Base-by-base conservation (phyloP, 2,113 vertebrate genomes). In the Anhinga rufa region DNA sequence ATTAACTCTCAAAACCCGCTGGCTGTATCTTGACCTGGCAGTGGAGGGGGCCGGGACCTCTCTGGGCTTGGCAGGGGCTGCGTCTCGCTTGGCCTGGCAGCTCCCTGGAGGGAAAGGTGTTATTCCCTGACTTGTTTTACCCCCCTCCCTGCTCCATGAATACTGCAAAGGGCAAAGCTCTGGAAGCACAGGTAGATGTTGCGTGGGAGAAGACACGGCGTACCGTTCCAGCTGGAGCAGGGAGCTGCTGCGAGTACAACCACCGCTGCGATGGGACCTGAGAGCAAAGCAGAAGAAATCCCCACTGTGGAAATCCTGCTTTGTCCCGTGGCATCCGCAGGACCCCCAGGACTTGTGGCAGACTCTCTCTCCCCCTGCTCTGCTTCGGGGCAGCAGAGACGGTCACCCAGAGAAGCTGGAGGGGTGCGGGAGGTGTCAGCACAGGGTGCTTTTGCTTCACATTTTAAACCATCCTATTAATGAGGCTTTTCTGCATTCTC, bases 1-100 rank as follows among this genome's bases (percentile, higher is more conserved):
- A 9, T 14, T 32, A 14, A 29, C 38, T 24, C 25, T 9, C 13
- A 61, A 44, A 36, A 2, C 9, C 42, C 4, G 0, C 28, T 14
- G 40, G 40, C 15, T 49, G 0, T 17, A 15, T 5, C n/a, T 44
- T 71, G 32, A 10, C 15, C 5, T 15, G 49, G 22, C 28, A 26
- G 80, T 3, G 29, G n/a, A 36, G 28, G 22, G 10, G n/a, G 32
- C 31, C 0, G 8, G 34, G 64, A 52, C 22, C 19, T 4, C 17
- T 38, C 38, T 31, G 85, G 44, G 34, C 18, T 72, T 3, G 7
- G 42, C 9, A 7, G 55, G n/a, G 40, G 24, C 29, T n/a, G 76
- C 0, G 10, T 20, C 19, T n/a, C 1, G 0, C 64, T 36, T 7
- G 32, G 36, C 36, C 70, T 24, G 49, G 5, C 16, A 9, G 10